Base-by-base conservation (phyloP, 2,888 invertebrate species). In the Epistrophella euchroma region DNA sequence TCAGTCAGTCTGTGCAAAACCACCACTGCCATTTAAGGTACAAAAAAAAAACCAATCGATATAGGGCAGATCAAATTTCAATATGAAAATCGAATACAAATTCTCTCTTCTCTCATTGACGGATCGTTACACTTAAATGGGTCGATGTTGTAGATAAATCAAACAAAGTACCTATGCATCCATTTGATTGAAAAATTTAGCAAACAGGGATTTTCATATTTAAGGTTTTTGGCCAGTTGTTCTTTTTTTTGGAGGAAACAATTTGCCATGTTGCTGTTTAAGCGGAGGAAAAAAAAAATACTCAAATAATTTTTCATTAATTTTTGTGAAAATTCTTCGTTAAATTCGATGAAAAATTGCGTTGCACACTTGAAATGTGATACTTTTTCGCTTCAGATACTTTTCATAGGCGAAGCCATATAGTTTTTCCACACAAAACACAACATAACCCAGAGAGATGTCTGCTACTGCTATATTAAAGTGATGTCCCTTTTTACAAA, bases 91-190 rank as follows among this genome's bases (percentile, higher is more conserved):
- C 76, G 35, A 76, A 80, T 58, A 82, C 32, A 75, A 62, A 70
- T 47, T 32, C 35, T 76, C 71, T 70, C 19, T 72, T 76, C 71
- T 70, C 13, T 66, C 58, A 85, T 85, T 81, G 85, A 81, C 76
- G 72, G 68, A 81, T 86, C 71, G 82, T 70, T 86, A 71, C 82
- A 74, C 70, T 60, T 77, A 86, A 86, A 82, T 74, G 73, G 60
- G 58, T 74, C 73, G 73, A 68, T 60, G 25, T 72, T 72, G 50
- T 37, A 70, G 60, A 74, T 64, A 82, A 74, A 68, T 72, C 68
- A 80, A 58, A 70, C 52, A 52, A 56, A 60, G 32, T 52, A 28
- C 22, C 11, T 40, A 52, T 60, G 50, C 47, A 56, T 37, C 72
- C 70, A 50, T 50, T 58, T 35, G 72, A 50, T 66, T 35, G 13